Evolutionary conservation across 2,113 vertebrate species (phyloP).

Genomic region (Ivindomyrus marchei): DNA sequence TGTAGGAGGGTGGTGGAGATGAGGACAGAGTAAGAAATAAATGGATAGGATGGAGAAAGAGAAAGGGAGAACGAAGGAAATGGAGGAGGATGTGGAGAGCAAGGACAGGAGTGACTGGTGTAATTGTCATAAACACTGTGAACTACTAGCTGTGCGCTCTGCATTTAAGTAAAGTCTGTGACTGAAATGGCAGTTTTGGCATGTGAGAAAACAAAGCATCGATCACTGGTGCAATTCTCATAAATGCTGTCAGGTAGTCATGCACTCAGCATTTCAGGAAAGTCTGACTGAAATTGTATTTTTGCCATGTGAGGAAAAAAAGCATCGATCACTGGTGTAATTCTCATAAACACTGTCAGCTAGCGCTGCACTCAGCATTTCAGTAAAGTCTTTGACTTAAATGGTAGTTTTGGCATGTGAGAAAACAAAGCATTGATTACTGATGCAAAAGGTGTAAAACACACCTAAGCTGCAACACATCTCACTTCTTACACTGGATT

Average conservation of each 20-base stretch:
- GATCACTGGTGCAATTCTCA: neutral
- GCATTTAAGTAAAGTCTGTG: neutral
- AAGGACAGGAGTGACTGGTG: neutral
- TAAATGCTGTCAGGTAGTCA: no score
- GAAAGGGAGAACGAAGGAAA: neutral
- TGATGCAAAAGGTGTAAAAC: neutral
- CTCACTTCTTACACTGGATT: neutral
- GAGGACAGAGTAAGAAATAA: neutral
- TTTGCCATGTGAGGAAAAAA: no score
- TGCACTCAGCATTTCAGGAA: neutral
- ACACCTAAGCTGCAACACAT: neutral
- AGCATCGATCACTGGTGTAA: neutral
- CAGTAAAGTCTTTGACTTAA: neutral
- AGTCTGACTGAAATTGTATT: no score
- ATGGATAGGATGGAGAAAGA: constrained; percentile 26
- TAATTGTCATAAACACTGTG: no score
- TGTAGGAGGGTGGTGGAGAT: neutral
- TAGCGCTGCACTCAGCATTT: neutral
- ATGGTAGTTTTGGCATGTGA: neutral
- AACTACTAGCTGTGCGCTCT: neutral
- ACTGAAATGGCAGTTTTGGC: neutral
- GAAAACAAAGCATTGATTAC: neutral
- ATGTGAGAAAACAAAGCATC: neutral
- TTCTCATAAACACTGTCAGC: neutral
- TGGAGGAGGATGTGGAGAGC: neutral